Percentiles rank a stretch among this genome's conserved stretches.
phyloP scores from a whole-genome alignment of 2,113 vertebrate species.

The Siniperca chuatsi region DNA sequence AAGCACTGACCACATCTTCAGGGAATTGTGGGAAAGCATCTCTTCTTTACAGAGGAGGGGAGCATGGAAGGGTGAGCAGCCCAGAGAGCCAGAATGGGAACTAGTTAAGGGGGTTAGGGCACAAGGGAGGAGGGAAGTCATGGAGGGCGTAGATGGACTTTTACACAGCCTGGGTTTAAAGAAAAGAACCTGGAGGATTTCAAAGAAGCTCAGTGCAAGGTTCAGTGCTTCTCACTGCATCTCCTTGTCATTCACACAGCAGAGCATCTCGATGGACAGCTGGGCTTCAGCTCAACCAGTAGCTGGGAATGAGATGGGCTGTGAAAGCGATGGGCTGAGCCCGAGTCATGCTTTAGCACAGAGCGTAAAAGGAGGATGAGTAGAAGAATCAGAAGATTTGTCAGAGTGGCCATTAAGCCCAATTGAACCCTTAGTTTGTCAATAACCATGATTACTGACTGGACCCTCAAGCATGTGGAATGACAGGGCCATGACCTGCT shows the following conservation, averaged over 20 bases:
- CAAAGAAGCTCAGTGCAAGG: conserved; percentile 72
- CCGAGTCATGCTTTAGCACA: conserved; percentile 48
- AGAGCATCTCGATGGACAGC: conserved; percentile 77
- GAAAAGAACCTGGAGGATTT: conserved; percentile 81
- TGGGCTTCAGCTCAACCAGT: conserved; percentile 65
- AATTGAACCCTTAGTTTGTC: conserved; percentile 72
- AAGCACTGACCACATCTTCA: conserved; percentile 54
- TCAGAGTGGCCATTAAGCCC: conserved; percentile 54
- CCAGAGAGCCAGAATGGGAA: conserved; percentile 58
- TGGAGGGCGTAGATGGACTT: conserved; percentile 72
- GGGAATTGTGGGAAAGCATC: conserved; percentile 63
- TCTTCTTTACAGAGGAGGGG: conserved; percentile 42
- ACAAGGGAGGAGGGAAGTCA: conserved; percentile 54
- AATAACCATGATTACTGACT: conserved; percentile 71
- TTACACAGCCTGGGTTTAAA: conserved; percentile 73
- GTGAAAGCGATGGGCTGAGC: conserved; percentile 64
- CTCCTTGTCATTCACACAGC: conserved; percentile 78
- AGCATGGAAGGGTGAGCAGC: conserved; percentile 65
- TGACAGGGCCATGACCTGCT: conserved; percentile 50
- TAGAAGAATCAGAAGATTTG: conserved; percentile 57
- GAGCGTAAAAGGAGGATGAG: conserved; percentile 57
- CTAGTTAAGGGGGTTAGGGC: conserved; percentile 52
- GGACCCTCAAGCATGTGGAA: conserved; percentile 42
- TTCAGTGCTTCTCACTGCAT: conserved; percentile 73
- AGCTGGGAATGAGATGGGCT: conserved; percentile 67